These are phyloP conservation scores for Hymenopus coronatus DNA, from an alignment of 2,888 invertebrate species.

Conservation along the genomic window DNA sequence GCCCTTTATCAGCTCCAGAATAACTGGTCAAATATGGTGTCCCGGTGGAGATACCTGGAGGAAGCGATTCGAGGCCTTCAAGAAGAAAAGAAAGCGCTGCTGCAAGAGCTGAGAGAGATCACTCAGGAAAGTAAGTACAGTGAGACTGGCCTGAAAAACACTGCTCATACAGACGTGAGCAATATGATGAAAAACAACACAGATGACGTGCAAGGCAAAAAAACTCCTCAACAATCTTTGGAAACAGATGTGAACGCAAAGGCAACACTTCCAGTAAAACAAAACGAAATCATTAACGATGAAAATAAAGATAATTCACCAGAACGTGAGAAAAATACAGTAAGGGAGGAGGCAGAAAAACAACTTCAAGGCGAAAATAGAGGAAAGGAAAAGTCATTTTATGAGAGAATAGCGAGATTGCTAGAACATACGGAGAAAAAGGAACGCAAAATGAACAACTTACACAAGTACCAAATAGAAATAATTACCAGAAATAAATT, in stretches of 20 bases:
- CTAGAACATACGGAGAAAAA: not conserved
- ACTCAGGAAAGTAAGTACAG: not conserved
- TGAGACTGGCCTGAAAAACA: not conserved
- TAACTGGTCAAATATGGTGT: not conserved
- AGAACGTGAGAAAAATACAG: not conserved
- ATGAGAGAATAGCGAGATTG: not conserved
- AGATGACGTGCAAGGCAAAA: not conserved
- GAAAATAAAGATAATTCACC: not conserved
- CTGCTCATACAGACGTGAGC: not conserved
- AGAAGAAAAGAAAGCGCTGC: not conserved
- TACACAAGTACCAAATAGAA: not conserved
- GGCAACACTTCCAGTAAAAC: not conserved
- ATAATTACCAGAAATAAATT: not conserved
- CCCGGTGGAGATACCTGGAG: not conserved
- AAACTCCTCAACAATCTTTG: not conserved
- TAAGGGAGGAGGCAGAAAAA: not conserved
- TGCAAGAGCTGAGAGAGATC: not conserved
- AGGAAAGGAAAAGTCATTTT: not conserved
- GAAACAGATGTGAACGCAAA: not conserved
- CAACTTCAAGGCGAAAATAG: not conserved
- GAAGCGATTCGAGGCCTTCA: not conserved
- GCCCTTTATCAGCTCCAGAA: not conserved
- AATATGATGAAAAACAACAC: not conserved
- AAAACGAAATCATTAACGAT: not conserved
- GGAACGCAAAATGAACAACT: not conserved